Evolutionary conservation across 2,888 invertebrate species (phyloP), one percentile per base, ranked within the genome.

Genomic region (Cyrtodaria siliqua): DNA sequence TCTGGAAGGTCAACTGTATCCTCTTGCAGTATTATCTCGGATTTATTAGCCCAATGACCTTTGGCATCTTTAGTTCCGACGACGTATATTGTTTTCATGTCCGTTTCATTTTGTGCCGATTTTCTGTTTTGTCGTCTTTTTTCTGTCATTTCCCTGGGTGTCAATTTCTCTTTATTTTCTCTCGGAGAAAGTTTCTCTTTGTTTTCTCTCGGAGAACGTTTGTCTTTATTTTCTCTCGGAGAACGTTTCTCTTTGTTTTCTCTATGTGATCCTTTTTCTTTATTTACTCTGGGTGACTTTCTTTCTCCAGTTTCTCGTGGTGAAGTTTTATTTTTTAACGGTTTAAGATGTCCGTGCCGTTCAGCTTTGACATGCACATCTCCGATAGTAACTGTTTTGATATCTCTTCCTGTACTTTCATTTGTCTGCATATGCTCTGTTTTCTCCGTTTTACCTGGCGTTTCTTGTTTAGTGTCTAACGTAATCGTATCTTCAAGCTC

Each of bases 11-110:
- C 33, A 12, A 33, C 33, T 33, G 6, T 12, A 9, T 24, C 27
- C 29, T 24, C 27, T 18, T 18, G 16, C 23, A 8, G 3, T 6
- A 18, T 23, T 3, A 20, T 14, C 3, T 52, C 18, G 2, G 53
- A 53, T 53, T n/a, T 16, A 16, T 53, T 26, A 2, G 52, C 60
- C 68, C 72, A 62, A 12, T 72, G 62, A 18, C 63, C 59, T 42
- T 62, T 62, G 4, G 14, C 47, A 9, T 77, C 77, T 27, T 63
- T 77, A 26, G 77, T 68, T 26, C 68, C 71, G 63, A 71, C 77
- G 23, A 63, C 44, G 33, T 71, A 62, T 33, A 33, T 33, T 33
- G 33, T 33, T 33, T 33, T 33, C n/a, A n/a, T n/a, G n/a, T n/a
- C n/a, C n/a, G n/a, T n/a, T 8, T 33, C 33, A 8, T 33, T 33